Conservation (phyloP, 2,888 invertebrate genomes). For the Leucoptera coffeella region DNA sequence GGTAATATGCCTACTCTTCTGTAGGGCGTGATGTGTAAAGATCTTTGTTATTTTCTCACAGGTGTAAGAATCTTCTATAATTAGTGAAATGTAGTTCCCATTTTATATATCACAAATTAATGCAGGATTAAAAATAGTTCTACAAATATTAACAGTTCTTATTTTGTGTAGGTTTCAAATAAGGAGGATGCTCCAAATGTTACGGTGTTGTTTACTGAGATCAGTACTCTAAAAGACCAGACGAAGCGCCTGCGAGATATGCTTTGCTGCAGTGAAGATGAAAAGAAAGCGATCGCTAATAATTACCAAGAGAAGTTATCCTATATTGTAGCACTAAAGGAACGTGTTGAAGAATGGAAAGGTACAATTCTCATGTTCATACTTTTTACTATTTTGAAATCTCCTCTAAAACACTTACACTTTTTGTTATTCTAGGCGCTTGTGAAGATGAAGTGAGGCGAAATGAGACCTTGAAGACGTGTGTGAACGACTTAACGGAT, state of each 20-base stretch:
- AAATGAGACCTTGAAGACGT: conserved; percentile 23
- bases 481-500: conserved; percentile 14
- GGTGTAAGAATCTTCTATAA: no score
- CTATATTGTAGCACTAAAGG: conserved; percentile 21
- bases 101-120: no score
- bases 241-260: conserved; percentile 23
- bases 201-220: conserved; percentile 21
- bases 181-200: conserved; percentile 12
- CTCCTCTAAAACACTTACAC: conserved; percentile 1
- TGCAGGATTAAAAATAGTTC: no score
- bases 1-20: no score
- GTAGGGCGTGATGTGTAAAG: no score
- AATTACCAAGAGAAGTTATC: conserved; percentile 23
- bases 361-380: conserved; percentile 12
- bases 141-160: no score
- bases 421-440: conserved; percentile 14
- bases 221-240: conserved; percentile 26
- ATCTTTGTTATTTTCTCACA: no score
- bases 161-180: no score
- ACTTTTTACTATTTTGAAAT: neutral
- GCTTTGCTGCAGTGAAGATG: conserved; percentile 23
- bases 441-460: conserved; percentile 20
- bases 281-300: conserved; percentile 22
- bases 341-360: conserved; percentile 31
- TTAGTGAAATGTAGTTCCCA: no score